Base-by-base conservation (phyloP, 2,888 invertebrate species). In the Adineta ricciae region DNA sequence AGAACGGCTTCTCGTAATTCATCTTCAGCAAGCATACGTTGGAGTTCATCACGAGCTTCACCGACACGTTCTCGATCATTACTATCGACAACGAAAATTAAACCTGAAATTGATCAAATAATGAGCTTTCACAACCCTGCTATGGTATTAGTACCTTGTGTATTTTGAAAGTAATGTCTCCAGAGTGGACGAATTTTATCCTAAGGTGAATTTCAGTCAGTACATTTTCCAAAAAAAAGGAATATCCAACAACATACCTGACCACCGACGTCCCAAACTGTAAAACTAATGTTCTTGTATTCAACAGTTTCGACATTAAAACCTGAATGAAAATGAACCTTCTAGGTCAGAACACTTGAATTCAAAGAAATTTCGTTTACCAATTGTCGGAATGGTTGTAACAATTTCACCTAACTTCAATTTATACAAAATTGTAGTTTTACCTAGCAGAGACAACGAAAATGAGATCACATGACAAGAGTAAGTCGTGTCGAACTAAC, bases 391-490 rank as follows among this genome's bases (percentile, higher is more conserved):
- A 93, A 98, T 98, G 91, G 98, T 98, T 91, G 97, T 97, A 91
- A 98, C 97, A 93, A 97, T 97, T 94, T 98, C 97, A 92, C 97
- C 97, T 93, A 98, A 94, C 94, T 98, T 98, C 92, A 98, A 94
- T 94, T 98, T 98, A 93, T 97, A 97, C 92, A 98, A 93, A 93
- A 98, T 98, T 92, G 97, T 98, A 91, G 98, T 98, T 94, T 98
- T 98, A 93, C 98, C 98, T 78, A 78, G 11, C 46, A 46, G 5
- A 46, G 46, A 46, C 5, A 46, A 46, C 11, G 11, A 46, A 46
- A 5, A 50, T 16, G 19, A 9, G 19, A 19, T 19, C 19, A 50
- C 19, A 50, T 50, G 19, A 19, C 11, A 50, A 50, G 14, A 11
- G 16, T 19, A 2, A 16, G 14, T 50, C 19, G 2, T 50, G 3